These are phyloP conservation scores for Baronia brevicornis DNA, from an alignment of 2,888 invertebrate genomes.

Conservation along the genomic window DNA sequence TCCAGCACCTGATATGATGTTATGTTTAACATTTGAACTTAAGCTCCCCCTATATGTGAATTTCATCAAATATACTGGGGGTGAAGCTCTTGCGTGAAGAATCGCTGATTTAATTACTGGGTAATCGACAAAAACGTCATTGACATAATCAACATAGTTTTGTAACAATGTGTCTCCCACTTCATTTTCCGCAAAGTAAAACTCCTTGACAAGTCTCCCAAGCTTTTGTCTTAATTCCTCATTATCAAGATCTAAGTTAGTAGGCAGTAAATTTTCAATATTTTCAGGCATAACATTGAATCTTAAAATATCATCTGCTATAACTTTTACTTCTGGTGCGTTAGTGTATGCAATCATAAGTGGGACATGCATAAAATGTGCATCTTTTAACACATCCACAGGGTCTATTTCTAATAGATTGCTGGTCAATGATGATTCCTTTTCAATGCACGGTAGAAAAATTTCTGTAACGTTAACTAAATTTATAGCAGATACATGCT, in stretches of 20 bases:
- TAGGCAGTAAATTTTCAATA: slow-evolving; percentile 47
- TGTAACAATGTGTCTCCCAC: slow-evolving; percentile 21
- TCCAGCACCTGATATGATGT: slow-evolving; percentile 10
- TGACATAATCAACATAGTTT: slow-evolving; percentile 42
- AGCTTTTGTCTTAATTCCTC: slow-evolving; percentile 31
- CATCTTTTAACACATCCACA: slow-evolving; percentile 31
- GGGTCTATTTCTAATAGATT: slow-evolving; percentile 46
- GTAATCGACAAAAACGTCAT: slow-evolving; percentile 48
- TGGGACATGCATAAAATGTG: slow-evolving; percentile 40
- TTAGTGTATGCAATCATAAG: slow-evolving; percentile 41
- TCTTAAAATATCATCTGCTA: slow-evolving; percentile 26
- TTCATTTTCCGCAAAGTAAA: slow-evolving; percentile 40
- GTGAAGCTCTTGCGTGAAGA: slow-evolving; percentile 36
- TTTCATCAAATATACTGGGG: slow-evolving; percentile 50
- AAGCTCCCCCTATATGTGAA: slow-evolving; percentile 21
- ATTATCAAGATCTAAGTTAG: slow-evolving; percentile 42
- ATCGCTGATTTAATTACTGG: slow-evolving; percentile 46
- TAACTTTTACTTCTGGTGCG: slow-evolving; percentile 28
- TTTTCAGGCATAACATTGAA: slow-evolving; percentile 31
- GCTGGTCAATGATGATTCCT: slow-evolving; percentile 22
- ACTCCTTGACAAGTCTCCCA: slow-evolving; percentile 42
- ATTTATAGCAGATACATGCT: slow-evolving; percentile 23
- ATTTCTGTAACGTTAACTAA: slow-evolving; percentile 28
- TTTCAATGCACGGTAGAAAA: slow-evolving; percentile 51
- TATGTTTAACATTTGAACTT: slow-evolving; percentile 12